phyloP scores from a whole-genome alignment of 2,797 vertebrate species.

The Poeciliopsis infans region DNA sequence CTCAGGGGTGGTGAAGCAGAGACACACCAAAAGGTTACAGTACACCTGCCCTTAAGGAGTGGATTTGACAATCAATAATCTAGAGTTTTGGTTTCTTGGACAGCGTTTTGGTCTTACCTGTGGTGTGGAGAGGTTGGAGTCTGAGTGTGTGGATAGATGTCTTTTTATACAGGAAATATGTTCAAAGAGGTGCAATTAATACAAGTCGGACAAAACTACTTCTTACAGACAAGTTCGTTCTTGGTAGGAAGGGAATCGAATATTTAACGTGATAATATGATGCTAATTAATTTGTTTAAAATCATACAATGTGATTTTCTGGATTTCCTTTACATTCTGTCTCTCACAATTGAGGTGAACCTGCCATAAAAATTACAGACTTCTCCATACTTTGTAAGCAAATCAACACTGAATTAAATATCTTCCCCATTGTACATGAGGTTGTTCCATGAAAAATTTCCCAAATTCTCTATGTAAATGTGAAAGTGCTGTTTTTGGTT shows the following conservation, averaged over 20 bases:
- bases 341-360: neutral
- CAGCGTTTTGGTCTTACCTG: neutral
- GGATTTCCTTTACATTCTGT: neutral
- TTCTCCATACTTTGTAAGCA: neutral
- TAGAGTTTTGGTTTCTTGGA: neutral
- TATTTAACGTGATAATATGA: neutral
- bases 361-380: neutral
- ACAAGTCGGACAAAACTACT: neutral
- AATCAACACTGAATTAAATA: neutral
- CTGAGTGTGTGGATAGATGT: neutral
- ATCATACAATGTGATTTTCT: neutral
- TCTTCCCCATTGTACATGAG: neutral
- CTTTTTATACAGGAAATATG: neutral
- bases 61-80: neutral
- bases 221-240: neutral
- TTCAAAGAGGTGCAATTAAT: neutral
- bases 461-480: neutral
- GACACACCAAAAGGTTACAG: neutral
- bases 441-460: neutral
- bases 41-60: too few species aligned
- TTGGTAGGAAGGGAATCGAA: neutral
- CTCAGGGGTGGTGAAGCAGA: neutral
- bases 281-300: neutral
- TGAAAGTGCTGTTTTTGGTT: neutral
- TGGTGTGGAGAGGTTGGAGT: neutral